These are phyloP conservation scores for Rhabditoides inermis DNA, from an alignment of 2,888 invertebrate species.

Conservation along the genomic window DNA sequence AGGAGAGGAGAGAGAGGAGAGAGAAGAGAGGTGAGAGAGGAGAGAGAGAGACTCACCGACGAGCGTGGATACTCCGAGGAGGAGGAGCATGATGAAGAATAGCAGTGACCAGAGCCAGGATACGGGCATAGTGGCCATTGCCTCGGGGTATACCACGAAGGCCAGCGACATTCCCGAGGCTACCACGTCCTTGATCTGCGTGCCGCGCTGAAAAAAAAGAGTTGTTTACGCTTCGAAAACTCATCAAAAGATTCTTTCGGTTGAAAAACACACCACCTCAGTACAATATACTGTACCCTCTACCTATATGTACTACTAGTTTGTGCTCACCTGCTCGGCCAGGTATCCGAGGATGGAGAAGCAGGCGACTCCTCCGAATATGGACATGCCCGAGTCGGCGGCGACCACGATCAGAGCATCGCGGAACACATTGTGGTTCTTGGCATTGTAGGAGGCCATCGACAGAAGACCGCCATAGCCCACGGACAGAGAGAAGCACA, in stretches of 20 bases:
- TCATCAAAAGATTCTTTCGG: too few species aligned
- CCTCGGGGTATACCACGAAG: conserved; percentile 54
- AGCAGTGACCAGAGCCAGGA: conserved; percentile 53
- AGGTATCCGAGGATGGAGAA: conserved; percentile 54
- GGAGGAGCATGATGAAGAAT: conserved; percentile 54
- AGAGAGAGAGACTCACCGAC: conserved; percentile 12
- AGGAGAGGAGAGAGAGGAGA: too few species aligned
- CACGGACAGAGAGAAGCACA: conserved; percentile 42
- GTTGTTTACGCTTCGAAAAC: too few species aligned
- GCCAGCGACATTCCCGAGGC: conserved; percentile 53
- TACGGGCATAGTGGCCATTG: conserved; percentile 49
- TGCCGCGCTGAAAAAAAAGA: too few species aligned
- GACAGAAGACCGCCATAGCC: conserved; percentile 43
- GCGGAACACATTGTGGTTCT: conserved; percentile 35
- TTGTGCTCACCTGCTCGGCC: conserved; percentile 44
- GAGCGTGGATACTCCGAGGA: conserved; percentile 50
- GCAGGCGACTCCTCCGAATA: conserved; percentile 29
- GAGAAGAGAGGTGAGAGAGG: too few species aligned
- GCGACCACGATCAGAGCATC: conserved; percentile 5
- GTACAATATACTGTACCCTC: too few species aligned
- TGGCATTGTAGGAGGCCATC: conserved; percentile 38
- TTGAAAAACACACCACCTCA: too few species aligned
- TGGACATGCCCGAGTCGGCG: too few species aligned
- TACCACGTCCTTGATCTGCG: conserved; percentile 44
- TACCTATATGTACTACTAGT: too few species aligned